A percentile compares a stretch with the other conserved stretches of the same genome.
These are phyloP conservation scores for Nanorana parkeri DNA, from an alignment of 2,113 vertebrate genomes.

Conservation along the genomic window DNA sequence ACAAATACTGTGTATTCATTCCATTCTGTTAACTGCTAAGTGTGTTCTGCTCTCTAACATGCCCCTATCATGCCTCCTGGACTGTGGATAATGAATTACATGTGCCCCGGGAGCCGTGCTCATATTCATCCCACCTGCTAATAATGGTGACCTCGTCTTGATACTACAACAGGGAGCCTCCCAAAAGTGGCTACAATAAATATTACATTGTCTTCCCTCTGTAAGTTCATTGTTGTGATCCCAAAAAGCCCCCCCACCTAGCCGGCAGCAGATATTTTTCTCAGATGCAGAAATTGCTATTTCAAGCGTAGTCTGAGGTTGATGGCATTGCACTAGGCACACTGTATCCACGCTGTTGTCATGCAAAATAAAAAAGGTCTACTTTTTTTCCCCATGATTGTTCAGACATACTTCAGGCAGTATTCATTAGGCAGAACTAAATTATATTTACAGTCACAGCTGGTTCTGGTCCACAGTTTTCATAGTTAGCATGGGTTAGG, in stretches of 20 bases:
- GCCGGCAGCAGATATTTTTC: slow-evolving; percentile 13
- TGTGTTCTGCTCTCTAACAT: neutral
- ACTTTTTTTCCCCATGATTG: slow-evolving; percentile 8
- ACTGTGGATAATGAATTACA: slow-evolving; percentile 23
- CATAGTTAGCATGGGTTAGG: neutral
- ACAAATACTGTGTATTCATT: too few species aligned
- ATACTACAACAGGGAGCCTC: slow-evolving; percentile 26
- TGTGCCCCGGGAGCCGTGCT: slow-evolving; percentile 7
- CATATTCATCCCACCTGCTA: slow-evolving; percentile 32
- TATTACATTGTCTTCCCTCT: slow-evolving; percentile 19
- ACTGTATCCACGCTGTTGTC: neutral
- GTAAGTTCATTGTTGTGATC: slow-evolving; percentile 1
- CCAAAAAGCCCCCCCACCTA: slow-evolving; percentile 5
- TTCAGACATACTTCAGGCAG: slow-evolving; percentile 12
- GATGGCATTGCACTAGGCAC: neutral
- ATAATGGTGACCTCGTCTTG: slow-evolving; percentile 35
- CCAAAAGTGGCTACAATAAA: slow-evolving; percentile 32
- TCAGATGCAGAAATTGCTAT: slow-evolving; percentile 23
- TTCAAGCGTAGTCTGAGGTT: slow-evolving; percentile 16
- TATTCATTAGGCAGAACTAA: slow-evolving; percentile 22
- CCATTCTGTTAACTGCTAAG: too few species aligned
- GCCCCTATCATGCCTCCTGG: slow-evolving; percentile 12
- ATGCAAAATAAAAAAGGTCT: slow-evolving; percentile 14
- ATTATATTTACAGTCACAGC: slow-evolving; percentile 22
- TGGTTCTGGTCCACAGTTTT: slow-evolving; percentile 11